Evolutionary conservation across 2,797 vertebrate species (phyloP).

Genomic region (Uromys caudimaculatus): DNA sequence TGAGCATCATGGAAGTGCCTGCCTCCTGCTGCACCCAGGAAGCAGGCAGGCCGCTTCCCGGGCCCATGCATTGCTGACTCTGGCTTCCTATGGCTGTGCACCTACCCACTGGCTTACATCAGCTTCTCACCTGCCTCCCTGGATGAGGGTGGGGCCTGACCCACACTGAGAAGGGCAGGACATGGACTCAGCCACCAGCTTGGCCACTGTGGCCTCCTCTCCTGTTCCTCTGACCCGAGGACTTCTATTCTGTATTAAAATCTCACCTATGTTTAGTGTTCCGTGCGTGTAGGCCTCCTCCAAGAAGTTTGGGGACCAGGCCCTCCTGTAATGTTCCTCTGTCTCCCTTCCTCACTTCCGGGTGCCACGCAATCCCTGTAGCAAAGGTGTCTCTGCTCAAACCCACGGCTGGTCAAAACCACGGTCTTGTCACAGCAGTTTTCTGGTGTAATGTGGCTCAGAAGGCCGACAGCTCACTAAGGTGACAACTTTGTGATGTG

Average conservation of each 20-base stretch:
- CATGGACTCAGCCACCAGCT: neutral
- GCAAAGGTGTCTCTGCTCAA: neutral
- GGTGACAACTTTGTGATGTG: slow-evolving; percentile 67
- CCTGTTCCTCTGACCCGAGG: neutral
- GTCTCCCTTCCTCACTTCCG: neutral
- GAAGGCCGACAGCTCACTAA: slow-evolving; percentile 43
- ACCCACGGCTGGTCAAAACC: rapidly evolving
- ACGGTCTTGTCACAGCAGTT: neutral
- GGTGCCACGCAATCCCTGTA: neutral
- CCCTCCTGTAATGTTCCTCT: neutral
- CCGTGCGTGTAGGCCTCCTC: neutral
- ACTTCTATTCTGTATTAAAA: neutral
- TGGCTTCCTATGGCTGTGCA: neutral
- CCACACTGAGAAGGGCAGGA: neutral
- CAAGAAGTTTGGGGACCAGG: neutral
- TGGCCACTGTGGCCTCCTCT: neutral
- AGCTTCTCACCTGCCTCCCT: neutral
- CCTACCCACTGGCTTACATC: neutral
- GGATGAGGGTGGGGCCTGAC: neutral
- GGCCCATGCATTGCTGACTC: neutral
- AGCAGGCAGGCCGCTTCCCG: neutral
- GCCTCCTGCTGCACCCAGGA: neutral
- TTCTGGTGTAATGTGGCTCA: rapidly evolving
- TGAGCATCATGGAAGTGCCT: neutral
- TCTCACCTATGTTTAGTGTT: neutral